Base-by-base conservation (phyloP, 1,140 invertebrate species). In the Drosophila repleta region DNA sequence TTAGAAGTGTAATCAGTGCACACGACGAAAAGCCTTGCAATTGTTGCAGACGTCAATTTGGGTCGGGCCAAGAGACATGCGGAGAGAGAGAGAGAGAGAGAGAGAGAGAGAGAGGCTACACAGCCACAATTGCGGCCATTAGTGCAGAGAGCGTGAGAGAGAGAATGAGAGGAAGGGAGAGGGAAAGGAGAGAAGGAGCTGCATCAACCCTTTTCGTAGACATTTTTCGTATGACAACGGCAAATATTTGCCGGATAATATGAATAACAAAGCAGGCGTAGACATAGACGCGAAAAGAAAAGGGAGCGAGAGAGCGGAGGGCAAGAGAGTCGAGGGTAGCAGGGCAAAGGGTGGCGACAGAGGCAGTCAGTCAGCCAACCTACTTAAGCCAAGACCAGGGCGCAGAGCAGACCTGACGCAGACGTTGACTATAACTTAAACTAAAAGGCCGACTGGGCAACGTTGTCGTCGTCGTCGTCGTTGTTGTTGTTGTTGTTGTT, bases 201-300 rank as follows among this genome's bases (percentile, higher is more conserved):
- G 13, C 24, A 52, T 52, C 49, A 52, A 52, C 49, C 49, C 49
- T 46, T 77, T 77, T 75, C 66, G 81, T 81, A 78, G 77, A 85
- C 81, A 81, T 87, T 88, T 87, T 87, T 82, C 78, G 74, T 85
- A 79, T 88, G 83, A 87, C 83, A 87, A 79, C 83, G 83, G 83
- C 83, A 87, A 87, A 87, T 87, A 87, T 87, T 87, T 87, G 83
- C 83, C 75, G 83, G 83, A 87, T 87, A 87, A 87, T 87, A 87
- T 87, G 83, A 88, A 87, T 87, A 87, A 87, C 83, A 87, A 87
- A 85, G 75, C 72, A 77, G 66, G 56, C 56, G 57, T 46, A 67
- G 69, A 72, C 73, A 71, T 63, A 49, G 53, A 63, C 41, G 61
- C 20, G 41, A 26, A 49, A 66, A 43, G 35, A 46, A 15, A 41